phyloP scores from a whole-genome alignment of 2,797 vertebrate genomes.

The Fratercula arctica region DNA sequence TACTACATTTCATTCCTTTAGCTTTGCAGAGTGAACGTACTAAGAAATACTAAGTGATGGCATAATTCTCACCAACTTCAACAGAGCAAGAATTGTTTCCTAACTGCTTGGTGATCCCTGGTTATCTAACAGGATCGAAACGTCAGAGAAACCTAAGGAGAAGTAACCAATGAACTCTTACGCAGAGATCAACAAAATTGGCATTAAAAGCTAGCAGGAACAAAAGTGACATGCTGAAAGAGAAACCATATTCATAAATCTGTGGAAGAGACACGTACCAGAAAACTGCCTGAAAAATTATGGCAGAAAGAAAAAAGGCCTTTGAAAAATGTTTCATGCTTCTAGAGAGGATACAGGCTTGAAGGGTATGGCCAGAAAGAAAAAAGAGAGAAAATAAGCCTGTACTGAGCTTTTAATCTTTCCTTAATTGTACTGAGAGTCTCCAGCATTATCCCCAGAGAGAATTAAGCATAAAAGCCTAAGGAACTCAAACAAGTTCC shows the following conservation, averaged over 20 bases:
- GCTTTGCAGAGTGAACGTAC: not conserved
- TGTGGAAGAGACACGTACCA: not conserved
- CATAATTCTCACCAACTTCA: not conserved
- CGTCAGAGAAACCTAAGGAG: not conserved
- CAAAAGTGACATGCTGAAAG: not conserved
- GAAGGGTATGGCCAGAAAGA: slow-evolving; percentile 23
- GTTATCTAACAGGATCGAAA: not conserved
- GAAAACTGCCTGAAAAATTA: not conserved
- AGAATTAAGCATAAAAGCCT: slow-evolving; percentile 51
- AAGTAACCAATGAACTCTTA: not conserved
- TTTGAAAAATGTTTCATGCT: slow-evolving; percentile 19
- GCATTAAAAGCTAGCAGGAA: not conserved
- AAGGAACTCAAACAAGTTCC: slow-evolving; percentile 40
- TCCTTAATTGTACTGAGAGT: slow-evolving; percentile 47
- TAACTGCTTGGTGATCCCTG: not conserved
- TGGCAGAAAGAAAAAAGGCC: not conserved
- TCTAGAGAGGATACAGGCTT: slow-evolving; percentile 4
- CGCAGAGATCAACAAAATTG: not conserved
- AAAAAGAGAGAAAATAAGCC: slow-evolving; percentile 50
- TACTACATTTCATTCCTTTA: not conserved
- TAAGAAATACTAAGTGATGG: not conserved
- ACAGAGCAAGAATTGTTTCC: not conserved
- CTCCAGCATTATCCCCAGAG: slow-evolving; percentile 26
- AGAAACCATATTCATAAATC: not conserved
- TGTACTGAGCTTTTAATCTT: slow-evolving; percentile 61